Evolutionary conservation across 2,888 invertebrate genomes (phyloP), one percentile per base, ranked within the genome.

Genomic region (Drosophila mayaguana): DNA sequence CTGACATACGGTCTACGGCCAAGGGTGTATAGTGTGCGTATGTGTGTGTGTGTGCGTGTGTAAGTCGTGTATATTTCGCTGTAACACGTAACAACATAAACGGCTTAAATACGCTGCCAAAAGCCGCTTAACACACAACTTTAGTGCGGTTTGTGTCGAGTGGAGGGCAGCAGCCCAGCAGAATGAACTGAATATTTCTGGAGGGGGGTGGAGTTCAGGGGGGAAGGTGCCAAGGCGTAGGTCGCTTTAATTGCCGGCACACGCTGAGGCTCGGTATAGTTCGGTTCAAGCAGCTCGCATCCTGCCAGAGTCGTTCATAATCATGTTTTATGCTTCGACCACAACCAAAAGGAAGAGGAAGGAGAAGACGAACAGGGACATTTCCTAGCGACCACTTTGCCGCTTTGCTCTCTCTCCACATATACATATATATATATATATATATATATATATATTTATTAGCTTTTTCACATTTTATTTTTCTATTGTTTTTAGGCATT

Each of bases 71-170:
- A 48, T 62, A 64, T 82, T 75, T 73, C 86, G 53, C 72, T 75
- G 80, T 73, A 69, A 74, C 70, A 69, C 71, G 70, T 79, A 66
- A 76, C 80, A 75, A 64, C 75, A 77, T 83, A 79, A 88, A 86
- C 72, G 83, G 84, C 80, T 84, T 81, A 87, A 79, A 81, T 78
- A 72, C 73, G 81, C 75, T 63, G 80, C 81, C 81, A 59, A 87
- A 87, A 87, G 74, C 85, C 78, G 83, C 81, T 83, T 88, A 85
- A 75, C 85, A 75, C 78, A 76, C 72, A 84, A 82, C 80, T 83
- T 82, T 74, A 61, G 69, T 87, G 84, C 74, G 82, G 88, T 79
- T 81, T 78, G 57, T 36, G 55, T 36, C 22, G 50, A 45, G 12
- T 12, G 40, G 25, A 22, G 40, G 16, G 3, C 22, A 22, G 14